These are phyloP conservation scores for Tromatobia lineatoria DNA, from an alignment of 2,888 invertebrate genomes.

Conservation along the genomic window DNA sequence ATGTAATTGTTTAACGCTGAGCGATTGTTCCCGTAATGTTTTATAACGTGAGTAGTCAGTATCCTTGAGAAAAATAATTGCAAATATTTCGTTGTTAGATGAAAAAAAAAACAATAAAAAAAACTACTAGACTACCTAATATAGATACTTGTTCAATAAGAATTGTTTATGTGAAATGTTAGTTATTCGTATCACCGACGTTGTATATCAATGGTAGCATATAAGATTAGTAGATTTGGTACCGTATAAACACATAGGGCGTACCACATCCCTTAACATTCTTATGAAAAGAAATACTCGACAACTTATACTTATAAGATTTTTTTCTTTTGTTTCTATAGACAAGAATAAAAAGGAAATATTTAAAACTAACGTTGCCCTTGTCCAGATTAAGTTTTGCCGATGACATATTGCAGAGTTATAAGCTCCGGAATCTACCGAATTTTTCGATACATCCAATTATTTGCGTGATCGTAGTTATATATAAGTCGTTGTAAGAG, in stretches of 20 bases:
- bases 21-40: slow-evolving; percentile 54
- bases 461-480: neutral
- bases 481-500: no score
- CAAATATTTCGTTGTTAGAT: slow-evolving; percentile 69
- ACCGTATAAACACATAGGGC: slow-evolving; percentile 63
- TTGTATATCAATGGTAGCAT: slow-evolving; percentile 66
- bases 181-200: slow-evolving; percentile 65
- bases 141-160: slow-evolving; percentile 64
- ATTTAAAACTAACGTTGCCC: slow-evolving; percentile 47
- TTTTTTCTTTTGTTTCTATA: slow-evolving; percentile 63
- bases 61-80: slow-evolving; percentile 27
- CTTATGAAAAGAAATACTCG: slow-evolving; percentile 38
- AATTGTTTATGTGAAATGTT: slow-evolving; percentile 69
- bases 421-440: neutral
- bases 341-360: slow-evolving; percentile 63
- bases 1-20: slow-evolving; percentile 48
- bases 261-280: slow-evolving; percentile 55
- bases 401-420: neutral
- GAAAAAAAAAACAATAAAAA: slow-evolving; percentile 70
- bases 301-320: slow-evolving; percentile 48
- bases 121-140: slow-evolving; percentile 51
- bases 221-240: slow-evolving; percentile 62
- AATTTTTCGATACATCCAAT: neutral
- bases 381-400: neutral
- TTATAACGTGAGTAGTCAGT: slow-evolving; percentile 55